phyloP scores from a whole-genome alignment of 30 jellyfish, hydroid and myxozoan species.

The Clytia hemisphaerica region DNA sequence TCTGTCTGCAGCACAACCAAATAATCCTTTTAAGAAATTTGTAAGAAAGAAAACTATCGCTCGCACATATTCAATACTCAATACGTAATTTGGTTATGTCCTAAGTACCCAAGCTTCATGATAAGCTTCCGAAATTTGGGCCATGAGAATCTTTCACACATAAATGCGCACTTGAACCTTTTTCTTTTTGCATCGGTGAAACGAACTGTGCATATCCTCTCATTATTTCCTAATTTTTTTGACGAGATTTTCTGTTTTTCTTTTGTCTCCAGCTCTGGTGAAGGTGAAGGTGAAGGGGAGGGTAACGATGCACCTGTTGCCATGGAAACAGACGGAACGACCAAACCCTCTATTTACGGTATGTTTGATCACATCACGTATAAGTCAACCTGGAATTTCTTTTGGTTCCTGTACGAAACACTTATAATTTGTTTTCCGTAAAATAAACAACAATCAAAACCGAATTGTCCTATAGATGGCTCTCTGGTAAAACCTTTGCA shows the following conservation, averaged over 20 bases:
- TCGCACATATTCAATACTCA: too few relatives aligned
- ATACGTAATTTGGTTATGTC: too few relatives aligned
- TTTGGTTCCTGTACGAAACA: too few relatives aligned
- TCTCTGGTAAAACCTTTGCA: too few relatives aligned
- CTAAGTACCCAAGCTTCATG: too few relatives aligned
- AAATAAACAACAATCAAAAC: too few relatives aligned
- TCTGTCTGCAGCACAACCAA: background rate
- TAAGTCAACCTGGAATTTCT: too few relatives aligned
- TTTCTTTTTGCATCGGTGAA: background rate
- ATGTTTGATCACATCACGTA: too few relatives aligned
- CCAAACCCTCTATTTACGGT: conserved; percentile 17
- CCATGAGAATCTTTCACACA: background rate
- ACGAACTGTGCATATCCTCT: background rate
- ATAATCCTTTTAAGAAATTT: background rate
- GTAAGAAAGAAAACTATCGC: too few relatives aligned
- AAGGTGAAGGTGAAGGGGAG: conserved; percentile 2
- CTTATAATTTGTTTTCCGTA: too few relatives aligned
- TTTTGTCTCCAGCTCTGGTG: background rate
- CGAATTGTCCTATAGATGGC: too few relatives aligned
- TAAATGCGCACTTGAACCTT: background rate
- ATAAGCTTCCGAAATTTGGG: too few relatives aligned
- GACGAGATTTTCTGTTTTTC: background rate
- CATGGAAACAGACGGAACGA: conserved; percentile 46
- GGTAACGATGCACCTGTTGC: conserved; percentile 57
- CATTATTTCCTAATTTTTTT: background rate